Evolutionary conservation across 2,797 vertebrate genomes (phyloP).

Genomic region (Loriculus beryllinus): DNA sequence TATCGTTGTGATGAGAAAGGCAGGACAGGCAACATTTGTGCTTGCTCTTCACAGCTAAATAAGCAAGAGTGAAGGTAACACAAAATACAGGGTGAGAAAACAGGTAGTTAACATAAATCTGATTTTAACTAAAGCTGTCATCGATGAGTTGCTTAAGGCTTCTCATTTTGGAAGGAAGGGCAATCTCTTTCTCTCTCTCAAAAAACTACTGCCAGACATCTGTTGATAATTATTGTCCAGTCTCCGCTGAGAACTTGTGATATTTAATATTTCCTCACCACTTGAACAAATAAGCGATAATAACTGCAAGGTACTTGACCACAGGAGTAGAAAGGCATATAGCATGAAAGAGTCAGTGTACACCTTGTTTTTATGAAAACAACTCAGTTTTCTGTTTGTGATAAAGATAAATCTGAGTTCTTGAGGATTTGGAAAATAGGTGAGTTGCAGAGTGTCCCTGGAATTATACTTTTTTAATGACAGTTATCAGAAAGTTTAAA

Average conservation of each 20-base stretch:
- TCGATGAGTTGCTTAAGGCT: slow-evolving; percentile 47
- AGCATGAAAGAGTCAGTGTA: slow-evolving; percentile 83
- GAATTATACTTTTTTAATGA: background rate
- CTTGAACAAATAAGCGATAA: slow-evolving; percentile 95
- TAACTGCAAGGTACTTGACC: slow-evolving; percentile 92
- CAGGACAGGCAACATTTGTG: background rate
- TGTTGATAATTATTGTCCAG: slow-evolving; percentile 92
- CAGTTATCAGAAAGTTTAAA: slow-evolving; percentile 48
- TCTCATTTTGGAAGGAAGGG: slow-evolving; percentile 40
- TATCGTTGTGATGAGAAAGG: background rate
- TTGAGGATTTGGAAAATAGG: slow-evolving; percentile 45
- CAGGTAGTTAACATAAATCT: slow-evolving; percentile 60
- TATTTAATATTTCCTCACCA: slow-evolving; percentile 99
- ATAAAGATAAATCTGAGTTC: slow-evolving; percentile 34
- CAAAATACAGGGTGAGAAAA: slow-evolving; percentile 61
- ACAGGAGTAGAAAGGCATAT: slow-evolving; percentile 87
- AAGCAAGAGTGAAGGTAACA: slow-evolving; percentile 9
- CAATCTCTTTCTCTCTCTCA: slow-evolving; percentile 65
- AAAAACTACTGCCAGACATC: slow-evolving; percentile 83
- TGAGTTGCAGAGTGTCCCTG: slow-evolving; percentile 12
- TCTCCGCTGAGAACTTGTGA: slow-evolving; percentile 91
- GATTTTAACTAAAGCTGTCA: slow-evolving; percentile 61
- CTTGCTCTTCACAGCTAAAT: background rate
- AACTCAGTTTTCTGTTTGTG: slow-evolving; percentile 50
- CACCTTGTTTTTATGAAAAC: slow-evolving; percentile 73